Base-by-base conservation (phyloP, 2,888 invertebrate species). In the Apantesis nais region DNA sequence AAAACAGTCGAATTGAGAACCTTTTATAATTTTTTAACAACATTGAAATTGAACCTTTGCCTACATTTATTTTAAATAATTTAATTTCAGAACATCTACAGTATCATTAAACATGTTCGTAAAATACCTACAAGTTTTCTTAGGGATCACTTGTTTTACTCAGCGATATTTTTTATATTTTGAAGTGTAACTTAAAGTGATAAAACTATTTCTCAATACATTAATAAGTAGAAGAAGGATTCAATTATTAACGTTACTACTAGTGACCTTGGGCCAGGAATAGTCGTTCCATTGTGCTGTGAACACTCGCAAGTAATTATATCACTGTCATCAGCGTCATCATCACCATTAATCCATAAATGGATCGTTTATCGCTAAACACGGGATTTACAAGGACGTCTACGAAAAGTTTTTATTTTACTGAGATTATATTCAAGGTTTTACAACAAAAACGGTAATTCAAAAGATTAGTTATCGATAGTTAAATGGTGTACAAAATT, bases 321-420 rank as follows among this genome's bases (percentile, higher is more conserved):
- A 14, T 25, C 55, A 55, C 55, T 55, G 29, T 55, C 55, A 58
- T 58, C 29, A 58, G 14, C 58, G 58, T 25, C 58, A 25, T 58
- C 29, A 58, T 58, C 14, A 58, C 25, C 58, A 58, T 58, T 29
- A 58, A 29, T 25, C 29, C 58, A 58, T 58, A 58, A 58, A 29
- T 16, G 29, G 58, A 29, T 58, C 58, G 29, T 48, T 64, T 64
- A 61, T 44, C 62, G 68, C 58, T 58, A 1, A 58, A 29, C 29
- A 29, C 29, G 29, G 58, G 29, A 58, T 58, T 58, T 3, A 58
- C 55, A 58, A 58, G 55, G 55, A 29, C 55, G 29, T 58, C 14
- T 14, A n/a, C 2, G 22, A 25, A 25, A 11, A 55, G 22, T 48
- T 48, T 22, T 48, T 48, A 22, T 48, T 48, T 41, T 22, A 4